Conservation (phyloP, 2,888 invertebrate genomes). For the Tethea ocularis region DNA sequence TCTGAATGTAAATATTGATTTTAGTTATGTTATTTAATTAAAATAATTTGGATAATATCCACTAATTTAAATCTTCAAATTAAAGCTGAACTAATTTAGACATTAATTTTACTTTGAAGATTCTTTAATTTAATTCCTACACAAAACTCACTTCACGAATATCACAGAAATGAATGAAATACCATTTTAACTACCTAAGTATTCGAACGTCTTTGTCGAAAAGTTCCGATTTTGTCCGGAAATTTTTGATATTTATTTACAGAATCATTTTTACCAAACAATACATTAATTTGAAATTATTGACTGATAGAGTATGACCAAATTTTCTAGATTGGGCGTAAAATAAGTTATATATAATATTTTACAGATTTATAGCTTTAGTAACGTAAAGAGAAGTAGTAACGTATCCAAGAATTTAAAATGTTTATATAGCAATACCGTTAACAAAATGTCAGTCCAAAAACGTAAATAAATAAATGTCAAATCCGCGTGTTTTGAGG, state of each 20-base stretch:
- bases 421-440: neutral
- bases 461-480: slow-evolving; percentile 12
- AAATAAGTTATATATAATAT: too few relatives aligned
- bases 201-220: neutral
- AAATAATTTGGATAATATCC: neutral
- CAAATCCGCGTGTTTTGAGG: slow-evolving; percentile 30
- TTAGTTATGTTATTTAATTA: neutral
- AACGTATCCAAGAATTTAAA: neutral
- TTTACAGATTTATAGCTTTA: too few relatives aligned
- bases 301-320: too few relatives aligned
- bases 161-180: neutral
- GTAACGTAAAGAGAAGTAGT: neutral
- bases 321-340: too few relatives aligned
- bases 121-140: neutral
- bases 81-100: neutral
- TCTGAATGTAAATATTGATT: slow-evolving; percentile 13
- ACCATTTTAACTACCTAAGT: neutral
- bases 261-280: too few relatives aligned
- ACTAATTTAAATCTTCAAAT: neutral
- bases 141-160: neutral
- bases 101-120: neutral
- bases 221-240: too few relatives aligned
- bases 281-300: too few relatives aligned
- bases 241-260: too few relatives aligned
- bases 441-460: neutral